These are phyloP conservation scores for Deroplatys truncata DNA, from an alignment of 2,888 invertebrate genomes.

Conservation along the genomic window DNA sequence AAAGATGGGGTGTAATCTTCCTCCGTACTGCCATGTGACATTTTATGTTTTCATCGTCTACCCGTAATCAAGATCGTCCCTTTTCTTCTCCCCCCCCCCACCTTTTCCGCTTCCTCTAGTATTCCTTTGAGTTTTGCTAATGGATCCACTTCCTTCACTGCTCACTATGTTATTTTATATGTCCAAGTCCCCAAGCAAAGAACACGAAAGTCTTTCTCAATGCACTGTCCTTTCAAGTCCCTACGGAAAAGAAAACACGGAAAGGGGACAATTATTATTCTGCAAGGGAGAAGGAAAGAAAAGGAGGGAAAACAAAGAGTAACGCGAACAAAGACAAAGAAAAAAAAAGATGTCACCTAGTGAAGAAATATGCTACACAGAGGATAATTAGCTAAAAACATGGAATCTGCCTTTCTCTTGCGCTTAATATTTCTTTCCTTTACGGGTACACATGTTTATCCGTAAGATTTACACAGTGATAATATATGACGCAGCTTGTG, in stretches of 20 bases:
- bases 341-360: neutral
- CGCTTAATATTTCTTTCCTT: conserved; percentile 8
- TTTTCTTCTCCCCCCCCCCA: neutral
- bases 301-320: neutral
- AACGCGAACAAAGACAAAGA: neutral
- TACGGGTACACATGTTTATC: neutral
- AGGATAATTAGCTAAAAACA: conserved; percentile 12
- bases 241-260: neutral
- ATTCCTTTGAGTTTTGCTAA: conserved; percentile 2
- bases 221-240: neutral
- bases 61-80: conserved; percentile 7
- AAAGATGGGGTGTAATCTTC: neutral
- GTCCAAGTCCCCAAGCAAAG: neutral
- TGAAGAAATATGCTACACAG: neutral
- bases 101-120: neutral
- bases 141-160: conserved; percentile 4
- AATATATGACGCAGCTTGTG: neutral
- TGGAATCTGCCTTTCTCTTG: neutral
- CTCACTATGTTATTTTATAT: neutral
- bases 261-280: neutral
- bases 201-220: neutral
- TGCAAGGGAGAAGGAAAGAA: neutral
- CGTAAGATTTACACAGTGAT: neutral
- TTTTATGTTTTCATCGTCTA: conserved; percentile 8
- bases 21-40: conserved; percentile 2